Evolutionary conservation across 2,797 vertebrate species (phyloP), one percentile per base, ranked within the genome.

Genomic region (Xenopus petersii): DNA sequence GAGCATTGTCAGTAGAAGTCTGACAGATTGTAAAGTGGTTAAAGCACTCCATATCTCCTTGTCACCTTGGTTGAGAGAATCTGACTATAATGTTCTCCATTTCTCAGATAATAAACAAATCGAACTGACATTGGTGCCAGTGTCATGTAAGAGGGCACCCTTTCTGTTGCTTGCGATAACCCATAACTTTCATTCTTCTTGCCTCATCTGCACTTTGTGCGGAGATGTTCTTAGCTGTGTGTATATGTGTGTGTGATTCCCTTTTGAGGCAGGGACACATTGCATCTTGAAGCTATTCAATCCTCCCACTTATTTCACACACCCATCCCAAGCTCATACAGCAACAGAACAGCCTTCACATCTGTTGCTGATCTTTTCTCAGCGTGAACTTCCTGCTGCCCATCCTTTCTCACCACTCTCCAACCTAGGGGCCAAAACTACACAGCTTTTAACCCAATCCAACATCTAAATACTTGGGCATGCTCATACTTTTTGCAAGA

Each of bases 301-400:
- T 70, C 69, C 76, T 64, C 76, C 76, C 76, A 70, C 76, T 58
- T 67, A 61, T 70, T 79, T 79, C 71, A 79, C 67, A 21, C 21
- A 21, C 21, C 21, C 21, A 21, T 21, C 21, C 21, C 21, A 64
- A 66, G 55, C 71, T 79, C 76, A 21, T 65, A 65, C 66, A 73
- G 54, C 33, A 64, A 64, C 12, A 33, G 51, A 63, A 26, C 64
- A 62, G 54, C 13, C 51, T 54, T 79, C 62, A 79, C 76, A 79
- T 79, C 76, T 79, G 76, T 71, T 79, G 65, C 76, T 69, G 47
- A 70, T 73, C 67, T 62, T 49, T 60, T 74, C 71, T 64, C 76
- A 54, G 76, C 54, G n/a, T 70, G 66, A 68, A 51, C 60, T 74
- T 79, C 75, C 76, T 74, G 66, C 76, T 61, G 67, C 76, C 76